Evolutionary conservation across 2,888 invertebrate species (phyloP).

Genomic region (Ischnura elegans): DNA sequence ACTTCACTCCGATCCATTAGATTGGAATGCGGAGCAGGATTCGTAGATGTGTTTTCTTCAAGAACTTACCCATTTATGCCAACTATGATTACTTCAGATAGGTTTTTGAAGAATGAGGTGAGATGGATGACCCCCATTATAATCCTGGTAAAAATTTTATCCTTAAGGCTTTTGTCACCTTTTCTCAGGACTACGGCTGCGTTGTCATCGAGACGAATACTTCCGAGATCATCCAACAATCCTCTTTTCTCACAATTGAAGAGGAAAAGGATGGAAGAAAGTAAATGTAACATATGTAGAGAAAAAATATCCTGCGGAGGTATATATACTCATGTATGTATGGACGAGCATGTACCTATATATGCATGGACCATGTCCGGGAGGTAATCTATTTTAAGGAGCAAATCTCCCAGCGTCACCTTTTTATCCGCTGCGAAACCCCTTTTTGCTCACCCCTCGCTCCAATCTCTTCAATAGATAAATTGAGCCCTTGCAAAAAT

Average conservation of each 20-base stretch:
- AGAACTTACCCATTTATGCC: not conserved
- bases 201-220: not conserved
- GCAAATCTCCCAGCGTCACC: not conserved
- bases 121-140: not conserved
- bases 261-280: not conserved
- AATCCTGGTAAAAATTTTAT: not conserved
- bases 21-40: too few relatives aligned
- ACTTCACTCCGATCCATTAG: too few relatives aligned
- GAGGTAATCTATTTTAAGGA: constrained; percentile 13
- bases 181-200: not conserved
- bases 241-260: not conserved
- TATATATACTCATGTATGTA: not conserved
- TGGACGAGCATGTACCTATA: not conserved
- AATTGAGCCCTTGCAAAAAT: constrained; percentile 25
- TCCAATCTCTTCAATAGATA: constrained; percentile 41
- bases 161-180: not conserved
- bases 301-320: not conserved
- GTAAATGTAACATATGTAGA: not conserved
- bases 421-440: constrained; percentile 8
- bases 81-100: not conserved
- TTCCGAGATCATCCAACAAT: not conserved
- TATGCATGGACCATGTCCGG: not conserved
- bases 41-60: not conserved
- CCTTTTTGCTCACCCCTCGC: not conserved
- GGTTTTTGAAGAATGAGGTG: not conserved